A percentile compares a stretch with the other conserved stretches of the same genome.
phyloP scores from a whole-genome alignment of 2,113 vertebrate genomes.

The Calypte anna region DNA sequence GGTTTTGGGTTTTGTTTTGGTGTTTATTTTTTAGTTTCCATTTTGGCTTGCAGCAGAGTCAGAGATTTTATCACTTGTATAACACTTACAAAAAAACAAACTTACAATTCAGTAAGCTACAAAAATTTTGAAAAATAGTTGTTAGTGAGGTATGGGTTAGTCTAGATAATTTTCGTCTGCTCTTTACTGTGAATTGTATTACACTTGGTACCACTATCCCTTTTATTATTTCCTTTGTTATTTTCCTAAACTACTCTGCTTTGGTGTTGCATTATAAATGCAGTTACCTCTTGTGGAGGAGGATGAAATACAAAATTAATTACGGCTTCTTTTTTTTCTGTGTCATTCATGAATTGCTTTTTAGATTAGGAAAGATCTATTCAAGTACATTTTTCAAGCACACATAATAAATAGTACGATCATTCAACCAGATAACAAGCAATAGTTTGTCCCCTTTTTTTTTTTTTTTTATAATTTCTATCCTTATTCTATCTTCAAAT shows the following conservation, averaged over 20 bases:
- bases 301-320: background rate
- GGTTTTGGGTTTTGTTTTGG: too few species aligned
- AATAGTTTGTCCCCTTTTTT: background rate
- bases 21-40: background rate
- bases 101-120: background rate
- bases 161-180: background rate
- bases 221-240: background rate
- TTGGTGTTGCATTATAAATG: background rate
- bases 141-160: background rate
- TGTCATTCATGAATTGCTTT: background rate
- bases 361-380: background rate
- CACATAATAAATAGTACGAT: background rate
- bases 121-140: background rate
- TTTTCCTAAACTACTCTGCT: background rate
- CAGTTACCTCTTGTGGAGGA: background rate
- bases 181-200: background rate
- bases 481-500: background rate
- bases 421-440: background rate
- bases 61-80: background rate
- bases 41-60: background rate
- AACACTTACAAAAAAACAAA: background rate
- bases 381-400: background rate
- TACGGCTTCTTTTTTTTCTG: too few species aligned
- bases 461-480: background rate
- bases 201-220: background rate